Percentiles rank a stretch among this genome's conserved stretches.
phyloP scores from a whole-genome alignment of 1,140 invertebrate genomes.

The Heliconius eleuchia region DNA sequence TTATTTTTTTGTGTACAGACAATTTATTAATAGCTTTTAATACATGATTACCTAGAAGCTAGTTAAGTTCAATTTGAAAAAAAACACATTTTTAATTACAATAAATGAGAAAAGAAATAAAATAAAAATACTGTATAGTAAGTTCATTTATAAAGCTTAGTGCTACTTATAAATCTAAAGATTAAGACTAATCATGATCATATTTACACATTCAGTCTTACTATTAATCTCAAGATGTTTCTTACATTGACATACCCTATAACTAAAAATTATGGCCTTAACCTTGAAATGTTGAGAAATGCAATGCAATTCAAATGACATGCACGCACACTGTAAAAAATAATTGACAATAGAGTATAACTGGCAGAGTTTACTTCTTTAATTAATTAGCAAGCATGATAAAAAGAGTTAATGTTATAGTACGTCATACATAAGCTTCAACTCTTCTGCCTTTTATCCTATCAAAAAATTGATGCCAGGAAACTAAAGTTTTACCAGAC shows the following conservation, averaged over 20 bases:
- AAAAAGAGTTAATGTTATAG: background rate
- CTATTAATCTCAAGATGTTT: constrained; percentile 51
- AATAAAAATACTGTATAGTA: constrained; percentile 26
- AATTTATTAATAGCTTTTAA: no score
- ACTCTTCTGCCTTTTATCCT: constrained; percentile 85
- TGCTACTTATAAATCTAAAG: constrained; percentile 18
- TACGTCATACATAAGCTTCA: constrained; percentile 86
- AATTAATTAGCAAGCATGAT: background rate
- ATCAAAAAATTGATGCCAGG: constrained; percentile 94
- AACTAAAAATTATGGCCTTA: constrained; percentile 11
- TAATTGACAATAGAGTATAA: background rate
- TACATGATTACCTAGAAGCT: background rate
- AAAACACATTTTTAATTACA: background rate
- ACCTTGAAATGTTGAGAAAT: constrained; percentile 3
- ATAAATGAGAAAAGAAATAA: constrained; percentile 5
- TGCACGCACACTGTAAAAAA: background rate
- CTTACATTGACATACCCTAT: constrained; percentile 23
- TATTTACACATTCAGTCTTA: constrained; percentile 75
- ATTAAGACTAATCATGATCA: constrained; percentile 32
- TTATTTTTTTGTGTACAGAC: no score
- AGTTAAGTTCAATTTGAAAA: background rate
- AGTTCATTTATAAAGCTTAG: constrained; percentile 15
- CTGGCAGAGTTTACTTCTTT: background rate
- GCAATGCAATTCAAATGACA: background rate
- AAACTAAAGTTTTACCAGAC: constrained; percentile 97